Conservation (phyloP, 2,888 invertebrate genomes). For the Cephus nigrinus region DNA sequence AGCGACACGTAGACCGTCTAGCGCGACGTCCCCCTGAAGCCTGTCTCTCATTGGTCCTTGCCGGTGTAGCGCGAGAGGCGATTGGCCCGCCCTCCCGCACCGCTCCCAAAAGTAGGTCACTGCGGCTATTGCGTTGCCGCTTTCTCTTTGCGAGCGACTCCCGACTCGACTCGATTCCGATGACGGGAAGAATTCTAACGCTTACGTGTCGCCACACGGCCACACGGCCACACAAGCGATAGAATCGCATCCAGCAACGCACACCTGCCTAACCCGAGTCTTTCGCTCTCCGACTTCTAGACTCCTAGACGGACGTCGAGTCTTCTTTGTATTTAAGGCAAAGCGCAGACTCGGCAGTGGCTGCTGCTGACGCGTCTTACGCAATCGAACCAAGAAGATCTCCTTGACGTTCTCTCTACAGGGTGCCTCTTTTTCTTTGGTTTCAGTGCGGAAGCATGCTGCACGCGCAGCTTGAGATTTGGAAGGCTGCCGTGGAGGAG, state of each 20-base stretch:
- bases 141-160: constrained; percentile 57
- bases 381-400: background rate
- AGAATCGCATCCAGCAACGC: background rate
- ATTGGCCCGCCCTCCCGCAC: constrained; percentile 27
- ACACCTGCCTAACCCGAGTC: background rate
- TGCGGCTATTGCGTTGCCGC: constrained; percentile 54
- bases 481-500: constrained; percentile 81
- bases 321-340: background rate
- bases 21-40: constrained; percentile 10
- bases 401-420: background rate
- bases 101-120: constrained; percentile 37
- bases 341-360: background rate
- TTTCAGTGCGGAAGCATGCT: constrained; percentile 84
- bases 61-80: constrained; percentile 27
- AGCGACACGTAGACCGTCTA: background rate
- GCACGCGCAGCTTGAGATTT: constrained; percentile 89
- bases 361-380: background rate
- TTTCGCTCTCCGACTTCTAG: too few species aligned
- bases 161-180: constrained; percentile 14
- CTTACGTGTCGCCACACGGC: constrained; percentile 32
- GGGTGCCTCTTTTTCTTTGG: constrained; percentile 14
- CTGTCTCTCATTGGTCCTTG: constrained; percentile 29
- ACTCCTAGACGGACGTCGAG: background rate
- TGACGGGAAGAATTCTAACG: constrained; percentile 49
- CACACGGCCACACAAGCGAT: background rate